A percentile compares a stretch with the other conserved stretches of the same genome.
phyloP scores from a whole-genome alignment of 2,797 vertebrate species.

The Semaprochilodus insignis region DNA sequence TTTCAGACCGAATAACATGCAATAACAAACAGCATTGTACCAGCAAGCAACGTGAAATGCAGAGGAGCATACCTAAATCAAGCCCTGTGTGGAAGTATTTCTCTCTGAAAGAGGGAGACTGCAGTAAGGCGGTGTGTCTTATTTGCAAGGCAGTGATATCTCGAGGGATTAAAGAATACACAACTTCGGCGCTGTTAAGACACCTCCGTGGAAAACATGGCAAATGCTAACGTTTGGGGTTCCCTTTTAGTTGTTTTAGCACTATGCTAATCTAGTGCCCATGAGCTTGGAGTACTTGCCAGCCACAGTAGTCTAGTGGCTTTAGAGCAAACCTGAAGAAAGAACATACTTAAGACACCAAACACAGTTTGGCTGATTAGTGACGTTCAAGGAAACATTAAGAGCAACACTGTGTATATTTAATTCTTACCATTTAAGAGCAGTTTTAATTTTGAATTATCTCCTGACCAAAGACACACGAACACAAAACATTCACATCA shows the following conservation, averaged over 20 bases:
- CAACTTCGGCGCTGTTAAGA: slow-evolving; percentile 56
- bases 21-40: slow-evolving; percentile 50
- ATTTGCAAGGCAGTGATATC: slow-evolving; percentile 60
- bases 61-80: slow-evolving; percentile 56
- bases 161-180: slow-evolving; percentile 59
- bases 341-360: too few relatives aligned
- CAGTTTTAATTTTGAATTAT: too few relatives aligned
- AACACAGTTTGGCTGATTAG: too few relatives aligned
- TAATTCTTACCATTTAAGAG: too few relatives aligned
- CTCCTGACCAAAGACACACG: too few relatives aligned
- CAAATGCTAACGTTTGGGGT: slow-evolving; percentile 48
- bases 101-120: slow-evolving; percentile 58
- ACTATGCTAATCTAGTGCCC: too few relatives aligned
- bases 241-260: not conserved
- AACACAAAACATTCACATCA: too few relatives aligned
- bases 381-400: too few relatives aligned
- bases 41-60: slow-evolving; percentile 59
- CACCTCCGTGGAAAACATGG: slow-evolving; percentile 62
- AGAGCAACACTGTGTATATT: too few relatives aligned
- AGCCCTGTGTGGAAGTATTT: slow-evolving; percentile 62
- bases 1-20: slow-evolving; percentile 50
- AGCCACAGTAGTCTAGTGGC: too few relatives aligned
- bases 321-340: too few relatives aligned
- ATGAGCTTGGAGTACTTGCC: too few relatives aligned
- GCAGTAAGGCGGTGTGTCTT: slow-evolving; percentile 60